Evolutionary conservation across 2,888 invertebrate species (phyloP).

Genomic region (Epirrhoe tristata): DNA sequence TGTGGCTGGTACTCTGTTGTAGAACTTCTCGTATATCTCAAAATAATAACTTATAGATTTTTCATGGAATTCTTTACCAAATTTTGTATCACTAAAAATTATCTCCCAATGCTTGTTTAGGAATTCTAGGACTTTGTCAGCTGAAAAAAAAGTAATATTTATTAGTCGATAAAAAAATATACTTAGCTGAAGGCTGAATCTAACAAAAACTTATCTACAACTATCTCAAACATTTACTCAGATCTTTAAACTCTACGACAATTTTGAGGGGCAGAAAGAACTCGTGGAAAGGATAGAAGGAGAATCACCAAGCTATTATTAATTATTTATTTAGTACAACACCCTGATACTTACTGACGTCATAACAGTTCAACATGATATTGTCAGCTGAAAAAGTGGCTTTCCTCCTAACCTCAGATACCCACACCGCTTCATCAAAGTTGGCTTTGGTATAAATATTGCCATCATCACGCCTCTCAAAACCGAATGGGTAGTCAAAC

Average conservation of each 20-base stretch:
- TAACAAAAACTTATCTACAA: no score
- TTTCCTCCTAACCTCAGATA: slow-evolving; percentile 22
- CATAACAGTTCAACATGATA: slow-evolving; percentile 20
- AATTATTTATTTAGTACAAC: background rate
- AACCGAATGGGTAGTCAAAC: slow-evolving; percentile 25
- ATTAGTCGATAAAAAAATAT: background rate
- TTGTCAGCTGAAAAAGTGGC: slow-evolving; percentile 27
- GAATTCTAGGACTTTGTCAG: slow-evolving; percentile 30
- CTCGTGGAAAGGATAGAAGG: no score
- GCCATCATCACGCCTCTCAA: slow-evolving; percentile 27
- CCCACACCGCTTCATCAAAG: slow-evolving; percentile 29
- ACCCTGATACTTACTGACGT: slow-evolving; percentile 36
- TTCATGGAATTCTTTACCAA: background rate
- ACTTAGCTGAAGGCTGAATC: no score
- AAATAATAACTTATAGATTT: background rate
- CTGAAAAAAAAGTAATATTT: slow-evolving; percentile 35
- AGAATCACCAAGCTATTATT: background rate
- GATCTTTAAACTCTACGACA: no score
- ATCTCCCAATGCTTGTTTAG: slow-evolving; percentile 53
- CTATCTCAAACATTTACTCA: no score
- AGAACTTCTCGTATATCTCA: background rate
- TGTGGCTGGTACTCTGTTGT: background rate
- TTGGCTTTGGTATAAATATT: slow-evolving; percentile 27
- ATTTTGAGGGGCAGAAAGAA: no score
- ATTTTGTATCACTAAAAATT: background rate